Conservation (phyloP, 2,113 vertebrate species). For the Pantherophis guttatus region DNA sequence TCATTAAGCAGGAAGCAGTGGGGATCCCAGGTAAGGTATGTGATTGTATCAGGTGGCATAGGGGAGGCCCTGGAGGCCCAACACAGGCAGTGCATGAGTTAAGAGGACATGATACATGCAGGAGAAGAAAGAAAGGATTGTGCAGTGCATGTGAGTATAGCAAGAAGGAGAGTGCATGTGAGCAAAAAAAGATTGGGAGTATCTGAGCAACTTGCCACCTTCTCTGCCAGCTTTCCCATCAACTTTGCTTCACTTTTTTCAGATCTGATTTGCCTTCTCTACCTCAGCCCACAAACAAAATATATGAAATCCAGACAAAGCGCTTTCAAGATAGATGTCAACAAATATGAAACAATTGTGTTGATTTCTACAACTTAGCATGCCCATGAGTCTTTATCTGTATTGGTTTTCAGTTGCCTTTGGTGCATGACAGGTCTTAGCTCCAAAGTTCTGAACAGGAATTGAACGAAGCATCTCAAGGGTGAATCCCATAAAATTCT, state of each 20-base stretch:
- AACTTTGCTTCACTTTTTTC: not conserved
- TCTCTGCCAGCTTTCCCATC: not conserved
- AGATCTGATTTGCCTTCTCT: not conserved
- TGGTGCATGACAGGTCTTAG: not conserved
- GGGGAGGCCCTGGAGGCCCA: not conserved
- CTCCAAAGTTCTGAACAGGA: not conserved
- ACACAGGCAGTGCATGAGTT: not conserved
- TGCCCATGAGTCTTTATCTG: not conserved
- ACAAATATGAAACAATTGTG: not conserved
- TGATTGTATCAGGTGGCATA: not conserved
- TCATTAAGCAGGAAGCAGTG: not conserved
- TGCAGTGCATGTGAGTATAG: not conserved
- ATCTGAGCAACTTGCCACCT: not conserved
- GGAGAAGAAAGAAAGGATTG: not conserved
- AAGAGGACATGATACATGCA: not conserved
- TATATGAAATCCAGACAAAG: not conserved
- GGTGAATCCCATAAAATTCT: not conserved
- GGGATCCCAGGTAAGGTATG: not conserved
- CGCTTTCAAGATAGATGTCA: not conserved
- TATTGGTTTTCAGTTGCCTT: not conserved
- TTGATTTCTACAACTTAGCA: not conserved
- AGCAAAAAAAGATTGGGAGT: not conserved
- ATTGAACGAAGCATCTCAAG: not conserved
- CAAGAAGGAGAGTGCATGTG: not conserved
- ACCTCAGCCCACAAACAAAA: not conserved